These are phyloP conservation scores for Drosophila cyrtoloma DNA, from an alignment of 2,888 invertebrate genomes.

Conservation along the genomic window DNA sequence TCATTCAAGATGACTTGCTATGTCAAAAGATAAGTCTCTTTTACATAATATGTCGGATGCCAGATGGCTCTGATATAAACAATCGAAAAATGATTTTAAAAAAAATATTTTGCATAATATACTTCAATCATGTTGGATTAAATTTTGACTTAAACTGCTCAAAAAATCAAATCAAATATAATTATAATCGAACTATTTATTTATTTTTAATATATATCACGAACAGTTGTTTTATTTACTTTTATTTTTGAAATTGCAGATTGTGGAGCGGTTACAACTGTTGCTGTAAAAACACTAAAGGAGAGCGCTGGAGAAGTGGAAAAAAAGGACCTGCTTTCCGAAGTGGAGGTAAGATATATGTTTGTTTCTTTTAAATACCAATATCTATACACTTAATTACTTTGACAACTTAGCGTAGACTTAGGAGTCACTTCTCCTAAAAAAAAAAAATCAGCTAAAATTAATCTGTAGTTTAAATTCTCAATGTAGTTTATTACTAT, in stretches of 20 bases:
- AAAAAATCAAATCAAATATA: not conserved
- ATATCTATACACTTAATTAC: not conserved
- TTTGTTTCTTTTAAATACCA: not conserved
- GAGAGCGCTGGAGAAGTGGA: conserved; percentile 96
- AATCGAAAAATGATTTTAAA: not conserved
- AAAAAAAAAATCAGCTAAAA: not conserved
- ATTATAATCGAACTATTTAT: not conserved
- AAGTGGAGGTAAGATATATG: conserved; percentile 87
- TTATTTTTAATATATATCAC: not conserved
- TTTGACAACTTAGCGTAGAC: rapidly evolving
- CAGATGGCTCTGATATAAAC: not conserved
- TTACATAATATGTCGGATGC: not conserved
- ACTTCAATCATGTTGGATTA: no score
- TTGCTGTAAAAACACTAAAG: conserved; percentile 97
- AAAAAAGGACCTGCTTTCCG: conserved; percentile 93
- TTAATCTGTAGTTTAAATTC: not conserved
- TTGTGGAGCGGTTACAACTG: conserved; percentile 90
- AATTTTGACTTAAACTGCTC: no score
- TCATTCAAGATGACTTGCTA: not conserved
- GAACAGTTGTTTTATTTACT: not conserved
- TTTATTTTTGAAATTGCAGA: conserved; percentile 58
- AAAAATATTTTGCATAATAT: no score
- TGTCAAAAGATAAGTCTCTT: not conserved
- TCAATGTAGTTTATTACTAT: not conserved
- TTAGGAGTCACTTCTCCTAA: not conserved